Conservation (phyloP, 2,113 vertebrate species). For the Hemichromis elongatus region DNA sequence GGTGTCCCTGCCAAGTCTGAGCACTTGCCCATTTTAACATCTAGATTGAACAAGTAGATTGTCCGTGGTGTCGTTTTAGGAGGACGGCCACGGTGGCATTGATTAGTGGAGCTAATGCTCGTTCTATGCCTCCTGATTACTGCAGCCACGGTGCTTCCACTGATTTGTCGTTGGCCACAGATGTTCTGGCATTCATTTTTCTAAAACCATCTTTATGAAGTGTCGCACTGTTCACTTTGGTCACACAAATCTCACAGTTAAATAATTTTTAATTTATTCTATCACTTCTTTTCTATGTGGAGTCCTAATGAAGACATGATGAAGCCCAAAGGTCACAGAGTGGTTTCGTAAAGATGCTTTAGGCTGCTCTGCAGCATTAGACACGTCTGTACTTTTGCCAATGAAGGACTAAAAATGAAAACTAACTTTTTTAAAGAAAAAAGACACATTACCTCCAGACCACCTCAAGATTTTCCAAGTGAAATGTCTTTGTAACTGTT, state of each 20-base stretch:
- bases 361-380: accelerated
- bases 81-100: accelerated
- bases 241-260: not conserved
- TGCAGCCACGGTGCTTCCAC: not conserved
- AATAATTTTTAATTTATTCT: not conserved
- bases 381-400: too few relatives aligned
- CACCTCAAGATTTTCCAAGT: too few relatives aligned
- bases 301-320: not conserved
- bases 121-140: not conserved
- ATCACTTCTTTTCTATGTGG: not conserved
- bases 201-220: not conserved
- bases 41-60: not conserved
- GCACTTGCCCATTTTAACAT: not conserved
- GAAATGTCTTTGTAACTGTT: too few relatives aligned
- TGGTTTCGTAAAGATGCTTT: not conserved
- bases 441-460: too few relatives aligned
- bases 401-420: too few relatives aligned
- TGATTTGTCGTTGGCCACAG: not conserved
- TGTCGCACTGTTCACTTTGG: not conserved
- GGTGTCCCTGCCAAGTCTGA: not conserved
- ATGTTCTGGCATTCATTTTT: not conserved
- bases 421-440: too few relatives aligned
- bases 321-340: not conserved
- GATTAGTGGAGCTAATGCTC: not conserved
- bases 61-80: not conserved